phyloP scores from a whole-genome alignment of 2,797 vertebrate species.

The Chanos chanos region DNA sequence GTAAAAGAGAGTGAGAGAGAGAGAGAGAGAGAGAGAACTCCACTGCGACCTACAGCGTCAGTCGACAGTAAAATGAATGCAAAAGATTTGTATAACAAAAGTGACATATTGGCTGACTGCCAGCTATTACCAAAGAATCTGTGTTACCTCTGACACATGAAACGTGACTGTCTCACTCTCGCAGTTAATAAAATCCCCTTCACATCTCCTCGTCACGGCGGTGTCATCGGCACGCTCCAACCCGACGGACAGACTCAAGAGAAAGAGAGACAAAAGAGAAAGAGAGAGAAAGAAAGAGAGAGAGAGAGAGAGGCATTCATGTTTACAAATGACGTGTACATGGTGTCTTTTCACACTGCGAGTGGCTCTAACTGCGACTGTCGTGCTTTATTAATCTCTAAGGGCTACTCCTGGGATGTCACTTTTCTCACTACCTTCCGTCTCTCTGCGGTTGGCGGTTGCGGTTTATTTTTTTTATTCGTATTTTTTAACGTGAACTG shows the following conservation, averaged over 20 bases:
- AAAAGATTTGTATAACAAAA: slow-evolving; percentile 61
- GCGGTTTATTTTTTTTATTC: slow-evolving; percentile 17
- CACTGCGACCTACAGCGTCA: slow-evolving; percentile 61
- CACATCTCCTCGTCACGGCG: slow-evolving; percentile 51
- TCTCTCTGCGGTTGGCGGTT: slow-evolving; percentile 21
- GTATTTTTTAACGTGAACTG: slow-evolving; percentile 10
- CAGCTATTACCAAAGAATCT: slow-evolving; percentile 52
- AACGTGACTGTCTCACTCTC: slow-evolving; percentile 55
- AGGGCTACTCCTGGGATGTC: slow-evolving; percentile 37
- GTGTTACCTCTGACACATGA: slow-evolving; percentile 63
- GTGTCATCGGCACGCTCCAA: slow-evolving; percentile 58
- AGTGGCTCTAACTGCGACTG: slow-evolving; percentile 29
- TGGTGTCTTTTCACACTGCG: slow-evolving; percentile 16
- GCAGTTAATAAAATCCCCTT: slow-evolving; percentile 58
- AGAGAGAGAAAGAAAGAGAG: slow-evolving; percentile 32
- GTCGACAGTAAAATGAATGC: slow-evolving; percentile 62
- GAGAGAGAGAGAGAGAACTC: no score
- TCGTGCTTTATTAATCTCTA: slow-evolving; percentile 46
- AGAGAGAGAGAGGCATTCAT: slow-evolving; percentile 39
- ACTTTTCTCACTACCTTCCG: slow-evolving; percentile 21
- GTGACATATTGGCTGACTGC: slow-evolving; percentile 59
- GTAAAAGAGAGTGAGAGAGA: no score
- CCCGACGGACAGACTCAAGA: slow-evolving; percentile 40
- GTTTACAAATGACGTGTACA: slow-evolving; percentile 53
- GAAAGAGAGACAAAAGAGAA: slow-evolving; percentile 47